Conservation (phyloP, 2,888 invertebrate species). For the Ochlodes sylvanus region DNA sequence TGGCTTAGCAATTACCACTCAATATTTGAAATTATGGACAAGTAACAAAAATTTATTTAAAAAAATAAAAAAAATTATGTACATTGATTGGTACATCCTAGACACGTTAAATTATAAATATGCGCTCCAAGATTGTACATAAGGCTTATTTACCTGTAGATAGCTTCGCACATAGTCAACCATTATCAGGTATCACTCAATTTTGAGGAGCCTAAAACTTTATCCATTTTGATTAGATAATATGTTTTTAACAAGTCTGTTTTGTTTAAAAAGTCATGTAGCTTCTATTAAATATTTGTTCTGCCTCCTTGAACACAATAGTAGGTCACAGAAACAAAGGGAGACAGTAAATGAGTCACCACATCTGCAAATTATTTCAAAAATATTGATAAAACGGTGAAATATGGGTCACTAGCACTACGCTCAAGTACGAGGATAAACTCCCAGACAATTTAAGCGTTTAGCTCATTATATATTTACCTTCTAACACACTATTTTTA, state of each 20-base stretch:
- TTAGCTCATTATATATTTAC: background rate
- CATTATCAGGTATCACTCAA: slow-evolving; percentile 58
- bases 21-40: too few species aligned
- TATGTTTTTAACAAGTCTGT: too few species aligned
- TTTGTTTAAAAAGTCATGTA: too few species aligned
- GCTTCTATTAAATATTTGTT: too few species aligned
- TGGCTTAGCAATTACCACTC: too few species aligned
- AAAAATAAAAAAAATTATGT: too few species aligned
- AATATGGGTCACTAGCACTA: background rate
- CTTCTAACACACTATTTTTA: background rate
- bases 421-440: too few species aligned
- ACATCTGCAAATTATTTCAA: slow-evolving; percentile 35
- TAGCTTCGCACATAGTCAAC: slow-evolving; percentile 47
- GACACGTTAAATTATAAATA: too few species aligned
- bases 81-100: too few species aligned
- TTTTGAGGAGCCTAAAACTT: background rate
- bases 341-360: slow-evolving; percentile 61
- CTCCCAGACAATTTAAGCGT: background rate
- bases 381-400: slow-evolving; percentile 63
- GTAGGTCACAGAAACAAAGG: slow-evolving; percentile 53
- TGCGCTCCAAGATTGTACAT: too few species aligned
- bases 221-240: slow-evolving; percentile 16
- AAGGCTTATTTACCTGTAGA: slow-evolving; percentile 31
- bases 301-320: background rate
- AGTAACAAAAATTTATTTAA: too few species aligned